These are phyloP conservation scores for Enhydra lutris DNA, from an alignment of 2,113 vertebrate species.

Conservation along the genomic window DNA sequence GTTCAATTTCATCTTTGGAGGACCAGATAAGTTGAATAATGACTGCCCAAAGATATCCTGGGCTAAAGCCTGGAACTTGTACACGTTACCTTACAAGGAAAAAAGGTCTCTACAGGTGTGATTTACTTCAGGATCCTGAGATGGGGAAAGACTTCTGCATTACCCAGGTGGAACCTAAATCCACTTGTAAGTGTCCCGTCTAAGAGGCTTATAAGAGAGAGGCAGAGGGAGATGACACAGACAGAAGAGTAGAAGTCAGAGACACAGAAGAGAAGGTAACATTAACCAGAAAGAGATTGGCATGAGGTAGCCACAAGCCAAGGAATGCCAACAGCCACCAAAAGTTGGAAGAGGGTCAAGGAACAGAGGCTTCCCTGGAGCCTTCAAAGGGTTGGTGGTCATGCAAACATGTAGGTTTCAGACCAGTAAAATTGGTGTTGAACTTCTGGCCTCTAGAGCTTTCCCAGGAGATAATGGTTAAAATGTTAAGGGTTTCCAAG, in stretches of 20 bases:
- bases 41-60: neutral
- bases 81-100: neutral
- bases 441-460: neutral
- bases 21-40: neutral
- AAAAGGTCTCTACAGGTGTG: neutral
- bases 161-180: neutral
- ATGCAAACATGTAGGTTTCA: neutral
- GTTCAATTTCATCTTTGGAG: neutral
- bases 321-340: neutral
- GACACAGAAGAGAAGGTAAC: neutral
- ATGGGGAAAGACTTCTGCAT: neutral
- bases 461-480: neutral
- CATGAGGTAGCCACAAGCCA: neutral
- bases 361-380: neutral
- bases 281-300: neutral
- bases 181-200: neutral
- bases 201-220: neutral
- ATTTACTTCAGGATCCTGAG: neutral
- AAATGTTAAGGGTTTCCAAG: slow-evolving; percentile 8
- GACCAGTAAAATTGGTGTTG: neutral
- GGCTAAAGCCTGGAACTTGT: neutral
- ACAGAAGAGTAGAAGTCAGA: neutral
- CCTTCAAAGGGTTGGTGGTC: neutral
- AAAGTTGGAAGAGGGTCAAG: neutral
- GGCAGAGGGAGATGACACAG: neutral